phyloP scores from a whole-genome alignment of 2,113 vertebrate genomes.

The Ceyx cyanopectus region DNA sequence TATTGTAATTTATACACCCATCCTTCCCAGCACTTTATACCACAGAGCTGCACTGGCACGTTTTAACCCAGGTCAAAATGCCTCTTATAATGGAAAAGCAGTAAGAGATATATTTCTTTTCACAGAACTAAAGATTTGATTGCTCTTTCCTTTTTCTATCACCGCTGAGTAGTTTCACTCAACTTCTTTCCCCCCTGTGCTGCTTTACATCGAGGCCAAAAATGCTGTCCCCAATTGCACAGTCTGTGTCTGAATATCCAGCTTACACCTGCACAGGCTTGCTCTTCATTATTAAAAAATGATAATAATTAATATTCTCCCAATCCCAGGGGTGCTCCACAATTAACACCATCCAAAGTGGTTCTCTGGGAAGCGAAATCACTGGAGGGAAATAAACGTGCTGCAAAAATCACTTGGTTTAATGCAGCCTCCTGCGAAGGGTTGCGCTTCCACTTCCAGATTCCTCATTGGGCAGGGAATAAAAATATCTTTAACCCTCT shows the following conservation, averaged over 20 bases:
- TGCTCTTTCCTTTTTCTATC: neutral
- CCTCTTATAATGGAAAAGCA: neutral
- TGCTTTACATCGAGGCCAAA: neutral
- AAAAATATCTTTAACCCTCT: neutral
- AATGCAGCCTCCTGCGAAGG: rapidly evolving
- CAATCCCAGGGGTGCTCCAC: neutral
- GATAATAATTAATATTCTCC: neutral
- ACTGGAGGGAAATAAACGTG: neutral
- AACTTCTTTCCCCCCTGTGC: neutral
- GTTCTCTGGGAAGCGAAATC: neutral
- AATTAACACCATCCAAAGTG: neutral
- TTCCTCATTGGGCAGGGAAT: neutral
- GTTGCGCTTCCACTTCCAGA: neutral
- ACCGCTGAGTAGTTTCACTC: neutral
- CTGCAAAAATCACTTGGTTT: neutral
- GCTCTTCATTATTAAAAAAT: neutral
- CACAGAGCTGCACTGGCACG: neutral
- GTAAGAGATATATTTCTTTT: neutral
- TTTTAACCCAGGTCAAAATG: neutral
- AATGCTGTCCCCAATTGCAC: rapidly evolving
- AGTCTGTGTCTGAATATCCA: neutral
- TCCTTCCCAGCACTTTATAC: neutral
- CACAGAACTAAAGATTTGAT: neutral
- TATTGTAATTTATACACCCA: neutral
- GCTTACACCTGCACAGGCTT: neutral